Base-by-base conservation (phyloP, 2,113 vertebrate genomes). In the Aepyceros melampus region DNA sequence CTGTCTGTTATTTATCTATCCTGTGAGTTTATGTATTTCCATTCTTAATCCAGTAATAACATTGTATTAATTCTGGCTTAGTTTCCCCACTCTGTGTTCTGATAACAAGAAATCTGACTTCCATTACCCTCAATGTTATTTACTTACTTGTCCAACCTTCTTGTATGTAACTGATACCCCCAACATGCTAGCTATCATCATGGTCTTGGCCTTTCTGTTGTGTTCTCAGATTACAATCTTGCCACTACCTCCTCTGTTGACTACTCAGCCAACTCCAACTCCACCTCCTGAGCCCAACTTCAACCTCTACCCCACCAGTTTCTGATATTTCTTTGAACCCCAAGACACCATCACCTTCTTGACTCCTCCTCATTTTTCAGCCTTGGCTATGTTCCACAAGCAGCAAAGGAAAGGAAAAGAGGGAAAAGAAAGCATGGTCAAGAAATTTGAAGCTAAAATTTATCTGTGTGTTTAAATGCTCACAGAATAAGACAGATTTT, bases 251-350 rank as follows among this genome's bases (percentile, higher is more conserved):
- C 19, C 79, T 94, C 23, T 10, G 15, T 5, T 60, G 33, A 74
- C 9, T 85, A 8, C 14, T 11, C 21, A 21, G 14, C 64, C 1
- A 0, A n/a, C 3, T 15, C 6, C 40, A 58, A 17, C 6, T 3
- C 9, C 9, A 49, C 8, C 6, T 83, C 88, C 2, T 76, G 16
- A 25, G 10, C 4, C 15, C 12, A 19, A 58, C 2, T 51, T 12
- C 8, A n/a, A 3, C 11, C 40, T 93, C 14, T 62, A 3, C 6
- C 49, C 40, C 6, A 62, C 27, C 12, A 33, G 16, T 43, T 29
- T 81, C 31, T 79, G 89, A 6, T 4, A 67, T 2, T 27, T 56
- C 36, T n/a, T 79, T 81, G 49, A 87, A 87, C 8, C 1, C n/a
- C 43, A 67, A 76, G 2, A 29, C 10, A 40, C 55, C 25, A 64